Percentiles rank a stretch among this genome's conserved stretches.
phyloP scores from a whole-genome alignment of 2,113 vertebrate genomes.

The Donacobius atricapilla region DNA sequence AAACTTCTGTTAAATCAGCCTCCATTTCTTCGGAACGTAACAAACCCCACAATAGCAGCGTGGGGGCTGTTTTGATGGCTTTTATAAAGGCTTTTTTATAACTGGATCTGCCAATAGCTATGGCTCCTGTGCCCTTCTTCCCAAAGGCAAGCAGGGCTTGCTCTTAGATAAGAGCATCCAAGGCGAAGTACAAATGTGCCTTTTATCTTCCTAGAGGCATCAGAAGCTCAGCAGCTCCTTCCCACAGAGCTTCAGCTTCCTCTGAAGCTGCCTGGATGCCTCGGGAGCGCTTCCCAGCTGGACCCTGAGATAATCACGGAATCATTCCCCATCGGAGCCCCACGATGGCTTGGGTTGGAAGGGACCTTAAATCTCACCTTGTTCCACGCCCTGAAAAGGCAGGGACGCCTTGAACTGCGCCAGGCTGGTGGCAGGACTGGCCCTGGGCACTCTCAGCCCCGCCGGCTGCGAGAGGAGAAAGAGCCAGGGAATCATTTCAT shows the following conservation, averaged over 20 bases:
- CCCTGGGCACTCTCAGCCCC: fast-evolving
- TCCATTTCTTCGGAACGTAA: not conserved
- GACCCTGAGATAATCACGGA: not conserved
- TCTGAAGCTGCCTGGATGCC: not conserved
- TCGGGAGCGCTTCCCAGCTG: fast-evolving
- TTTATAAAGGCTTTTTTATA: not conserved
- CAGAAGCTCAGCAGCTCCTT: not conserved
- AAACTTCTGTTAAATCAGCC: not conserved
- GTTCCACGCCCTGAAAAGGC: not conserved
- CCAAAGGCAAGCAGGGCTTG: not conserved
- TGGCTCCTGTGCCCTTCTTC: not conserved
- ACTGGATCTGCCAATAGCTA: not conserved
- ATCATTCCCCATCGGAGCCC: not conserved
- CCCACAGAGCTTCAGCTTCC: not conserved
- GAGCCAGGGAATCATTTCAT: too few relatives aligned
- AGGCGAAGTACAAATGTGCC: not conserved
- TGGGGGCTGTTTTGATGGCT: not conserved
- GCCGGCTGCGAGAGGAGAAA: not conserved
- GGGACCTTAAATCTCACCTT: not conserved
- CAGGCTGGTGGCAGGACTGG: not conserved
- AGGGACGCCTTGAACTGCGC: not conserved
- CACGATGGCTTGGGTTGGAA: not conserved
- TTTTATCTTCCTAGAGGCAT: not conserved
- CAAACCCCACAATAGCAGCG: not conserved
- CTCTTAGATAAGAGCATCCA: not conserved